Evolutionary conservation across 2,888 invertebrate genomes (phyloP).

Genomic region (Crossocerus cetratus): DNA sequence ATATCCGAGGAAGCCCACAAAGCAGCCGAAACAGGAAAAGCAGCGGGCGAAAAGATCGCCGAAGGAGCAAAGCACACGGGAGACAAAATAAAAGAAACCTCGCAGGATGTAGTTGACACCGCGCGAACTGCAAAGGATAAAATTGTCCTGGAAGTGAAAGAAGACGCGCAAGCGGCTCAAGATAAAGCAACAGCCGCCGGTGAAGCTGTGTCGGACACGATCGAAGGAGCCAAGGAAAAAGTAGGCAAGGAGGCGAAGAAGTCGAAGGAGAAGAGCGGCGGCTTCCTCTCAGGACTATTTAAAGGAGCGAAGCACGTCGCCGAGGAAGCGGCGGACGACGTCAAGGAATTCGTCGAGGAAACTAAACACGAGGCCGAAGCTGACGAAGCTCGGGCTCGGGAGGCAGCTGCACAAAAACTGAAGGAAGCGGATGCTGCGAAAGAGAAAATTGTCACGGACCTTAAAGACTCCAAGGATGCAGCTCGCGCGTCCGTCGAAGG

Average conservation of each 20-base stretch:
- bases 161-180: constrained; percentile 36
- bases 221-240: constrained; percentile 44
- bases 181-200: constrained; percentile 42
- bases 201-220: constrained; percentile 42
- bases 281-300: constrained; percentile 61
- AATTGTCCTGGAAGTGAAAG: constrained; percentile 25
- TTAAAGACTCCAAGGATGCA: constrained; percentile 37
- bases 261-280: constrained; percentile 47
- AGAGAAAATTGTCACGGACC: constrained; percentile 27
- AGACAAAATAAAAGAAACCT: background rate
- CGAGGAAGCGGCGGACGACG: constrained; percentile 55
- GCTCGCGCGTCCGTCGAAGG: constrained; percentile 23
- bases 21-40: constrained; percentile 64
- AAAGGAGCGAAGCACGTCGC: constrained; percentile 57
- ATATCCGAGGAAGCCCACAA: background rate
- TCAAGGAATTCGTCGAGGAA: constrained; percentile 77
- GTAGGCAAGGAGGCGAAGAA: constrained; percentile 43
- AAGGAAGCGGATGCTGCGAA: constrained; percentile 43
- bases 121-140: constrained; percentile 40
- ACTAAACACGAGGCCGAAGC: constrained; percentile 65
- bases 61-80: constrained; percentile 65
- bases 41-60: constrained; percentile 78
- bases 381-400: constrained; percentile 74
- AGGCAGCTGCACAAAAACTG: constrained; percentile 63
- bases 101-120: constrained; percentile 19